A percentile compares a stretch with the other conserved stretches of the same genome.
phyloP scores from a whole-genome alignment of 2,797 vertebrate genomes.

The Sciaenops ocellatus region DNA sequence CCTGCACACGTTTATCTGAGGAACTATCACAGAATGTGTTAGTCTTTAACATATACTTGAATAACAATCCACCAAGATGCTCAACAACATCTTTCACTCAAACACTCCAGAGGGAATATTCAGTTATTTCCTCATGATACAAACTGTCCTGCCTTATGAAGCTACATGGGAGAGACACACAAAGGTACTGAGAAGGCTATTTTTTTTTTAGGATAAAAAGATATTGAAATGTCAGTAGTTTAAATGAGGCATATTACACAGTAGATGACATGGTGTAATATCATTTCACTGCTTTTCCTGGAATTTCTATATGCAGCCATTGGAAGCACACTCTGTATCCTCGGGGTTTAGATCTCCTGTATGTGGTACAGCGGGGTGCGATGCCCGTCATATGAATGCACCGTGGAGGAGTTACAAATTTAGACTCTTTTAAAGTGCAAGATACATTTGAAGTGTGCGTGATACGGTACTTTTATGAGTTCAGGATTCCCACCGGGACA shows the following conservation, averaged over 20 bases:
- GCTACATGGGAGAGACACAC: conserved; percentile 3
- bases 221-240: conserved; percentile 42
- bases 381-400: conserved; percentile 34
- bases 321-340: conserved; percentile 32
- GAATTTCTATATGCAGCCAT: conserved; percentile 23
- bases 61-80: conserved; percentile 28
- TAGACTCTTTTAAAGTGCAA: conserved; percentile 67
- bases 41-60: not conserved
- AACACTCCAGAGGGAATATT: conserved; percentile 32
- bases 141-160: conserved; percentile 17
- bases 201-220: not conserved
- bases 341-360: conserved; percentile 41
- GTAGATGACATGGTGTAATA: conserved; percentile 32
- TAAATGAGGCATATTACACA: conserved; percentile 35
- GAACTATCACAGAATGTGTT: not conserved
- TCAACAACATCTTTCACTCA: conserved; percentile 34
- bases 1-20: not conserved
- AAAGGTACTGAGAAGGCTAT: not conserved
- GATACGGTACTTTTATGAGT: conserved; percentile 54
- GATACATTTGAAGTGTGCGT: conserved; percentile 48
- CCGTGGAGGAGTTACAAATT: conserved; percentile 55
- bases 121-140: conserved; percentile 29
- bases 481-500: conserved; percentile 55
- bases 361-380: conserved; percentile 27
- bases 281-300: conserved; percentile 22